Percentiles rank a stretch among this genome's conserved stretches.
Conservation (phyloP, 2,797 vertebrate species). For the Aldrovandia affinis region DNA sequence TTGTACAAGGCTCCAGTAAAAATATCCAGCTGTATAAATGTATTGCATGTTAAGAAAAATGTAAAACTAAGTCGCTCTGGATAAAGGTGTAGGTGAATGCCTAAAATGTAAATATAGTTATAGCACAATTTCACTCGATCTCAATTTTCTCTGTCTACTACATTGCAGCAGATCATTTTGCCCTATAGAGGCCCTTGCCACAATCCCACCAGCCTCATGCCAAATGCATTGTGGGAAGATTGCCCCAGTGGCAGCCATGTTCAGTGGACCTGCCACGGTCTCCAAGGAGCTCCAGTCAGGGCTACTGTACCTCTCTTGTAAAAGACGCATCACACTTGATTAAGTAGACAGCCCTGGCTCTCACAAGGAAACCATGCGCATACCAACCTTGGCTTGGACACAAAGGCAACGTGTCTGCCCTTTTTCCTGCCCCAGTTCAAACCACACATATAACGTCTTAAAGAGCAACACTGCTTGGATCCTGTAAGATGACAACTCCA, state of each 20-base stretch:
- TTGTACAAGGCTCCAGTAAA: too few relatives aligned
- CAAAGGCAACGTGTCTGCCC: background rate
- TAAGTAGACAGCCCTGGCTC: conserved; percentile 13
- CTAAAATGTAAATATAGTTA: too few relatives aligned
- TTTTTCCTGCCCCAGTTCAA: background rate
- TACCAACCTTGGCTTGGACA: background rate
- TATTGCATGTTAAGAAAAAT: too few relatives aligned
- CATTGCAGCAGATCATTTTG: background rate
- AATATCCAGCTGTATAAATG: too few relatives aligned
- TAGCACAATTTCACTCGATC: background rate
- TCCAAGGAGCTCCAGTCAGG: background rate
- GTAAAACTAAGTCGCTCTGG: too few relatives aligned
- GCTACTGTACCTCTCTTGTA: background rate
- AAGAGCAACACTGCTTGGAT: background rate
- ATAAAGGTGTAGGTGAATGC: too few relatives aligned
- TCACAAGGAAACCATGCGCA: background rate
- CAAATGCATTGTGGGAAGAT: background rate
- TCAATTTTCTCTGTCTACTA: background rate
- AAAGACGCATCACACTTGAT: background rate
- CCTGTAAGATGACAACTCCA: too few relatives aligned
- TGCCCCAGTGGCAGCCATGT: background rate
- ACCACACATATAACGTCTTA: background rate
- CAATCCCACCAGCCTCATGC: background rate
- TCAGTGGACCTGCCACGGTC: background rate
- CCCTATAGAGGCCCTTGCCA: background rate